Percentiles rank a stretch among this genome's conserved stretches.
These are phyloP conservation scores for Cantharis rustica DNA, from an alignment of 2,888 invertebrate genomes.

Conservation along the genomic window DNA sequence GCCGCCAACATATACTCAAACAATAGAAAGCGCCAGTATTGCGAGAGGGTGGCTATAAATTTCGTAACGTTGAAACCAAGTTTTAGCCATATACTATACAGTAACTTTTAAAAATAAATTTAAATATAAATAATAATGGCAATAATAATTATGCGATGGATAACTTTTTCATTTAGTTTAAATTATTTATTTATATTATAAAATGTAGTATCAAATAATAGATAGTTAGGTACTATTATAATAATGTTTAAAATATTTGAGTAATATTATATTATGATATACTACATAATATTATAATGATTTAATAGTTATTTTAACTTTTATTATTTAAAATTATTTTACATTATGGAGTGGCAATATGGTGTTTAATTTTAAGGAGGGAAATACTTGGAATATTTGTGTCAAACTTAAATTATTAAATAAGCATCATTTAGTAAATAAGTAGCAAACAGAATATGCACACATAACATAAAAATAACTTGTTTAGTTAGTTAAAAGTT, in stretches of 20 bases:
- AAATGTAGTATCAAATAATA: no score
- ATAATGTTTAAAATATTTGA: no score
- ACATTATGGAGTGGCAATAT: background rate
- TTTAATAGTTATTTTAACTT: no score
- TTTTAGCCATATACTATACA: background rate
- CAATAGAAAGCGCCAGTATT: slow-evolving; percentile 24
- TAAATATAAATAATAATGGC: background rate
- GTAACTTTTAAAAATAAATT: background rate
- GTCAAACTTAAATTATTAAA: background rate
- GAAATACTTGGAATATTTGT: background rate
- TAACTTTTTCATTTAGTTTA: no score
- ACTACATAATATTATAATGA: no score
- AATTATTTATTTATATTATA: no score
- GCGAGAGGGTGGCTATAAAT: slow-evolving; percentile 26
- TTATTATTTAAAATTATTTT: background rate
- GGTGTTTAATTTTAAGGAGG: background rate
- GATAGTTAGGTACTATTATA: no score
- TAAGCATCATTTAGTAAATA: background rate
- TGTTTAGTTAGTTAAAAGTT: background rate
- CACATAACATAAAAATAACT: background rate
- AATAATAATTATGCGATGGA: no score
- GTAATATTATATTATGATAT: no score
- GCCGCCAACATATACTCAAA: slow-evolving; percentile 25
- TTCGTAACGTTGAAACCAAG: slow-evolving; percentile 19
- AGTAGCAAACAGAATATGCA: background rate